These are phyloP conservation scores for Bolborhynchus lineola DNA, from an alignment of 2,113 vertebrate species.

Conservation along the genomic window DNA sequence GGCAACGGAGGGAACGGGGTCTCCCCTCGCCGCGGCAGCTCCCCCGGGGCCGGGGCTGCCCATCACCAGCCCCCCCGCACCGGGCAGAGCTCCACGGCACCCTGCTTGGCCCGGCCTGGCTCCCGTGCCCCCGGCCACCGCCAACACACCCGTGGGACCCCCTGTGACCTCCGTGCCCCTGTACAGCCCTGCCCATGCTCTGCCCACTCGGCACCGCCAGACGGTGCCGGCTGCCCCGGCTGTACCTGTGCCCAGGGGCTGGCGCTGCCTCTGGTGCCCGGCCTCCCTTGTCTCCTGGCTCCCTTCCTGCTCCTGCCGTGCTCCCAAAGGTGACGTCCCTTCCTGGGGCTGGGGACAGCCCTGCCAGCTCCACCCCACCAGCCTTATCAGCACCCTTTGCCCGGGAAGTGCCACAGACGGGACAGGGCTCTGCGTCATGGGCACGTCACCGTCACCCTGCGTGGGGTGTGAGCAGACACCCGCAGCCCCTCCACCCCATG, in stretches of 20 bases:
- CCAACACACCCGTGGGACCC: too few relatives aligned
- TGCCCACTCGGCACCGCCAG: fast-evolving
- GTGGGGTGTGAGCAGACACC: background rate
- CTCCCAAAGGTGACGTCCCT: background rate
- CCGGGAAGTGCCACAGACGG: background rate
- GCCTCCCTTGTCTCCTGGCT: background rate
- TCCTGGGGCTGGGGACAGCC: background rate
- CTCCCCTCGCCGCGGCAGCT: background rate
- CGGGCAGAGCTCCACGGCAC: background rate
- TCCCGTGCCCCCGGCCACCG: fast-evolving
- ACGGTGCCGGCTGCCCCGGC: fast-evolving
- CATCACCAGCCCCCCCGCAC: fast-evolving
- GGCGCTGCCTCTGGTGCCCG: background rate
- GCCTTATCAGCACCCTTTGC: constrained; percentile 49
- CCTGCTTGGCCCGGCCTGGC: background rate
- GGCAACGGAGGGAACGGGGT: background rate
- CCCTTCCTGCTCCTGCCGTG: background rate
- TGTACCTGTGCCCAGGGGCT: background rate
- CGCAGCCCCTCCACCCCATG: fast-evolving
- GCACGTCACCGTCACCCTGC: background rate
- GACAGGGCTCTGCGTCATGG: background rate
- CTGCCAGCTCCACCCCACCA: background rate
- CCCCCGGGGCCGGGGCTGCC: background rate
- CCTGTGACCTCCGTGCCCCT: background rate
- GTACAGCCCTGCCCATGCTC: background rate